Percentiles rank a stretch among this genome's conserved stretches.
These are phyloP conservation scores for Pelmatolapia mariae DNA, from an alignment of 2,113 vertebrate genomes.

Conservation along the genomic window DNA sequence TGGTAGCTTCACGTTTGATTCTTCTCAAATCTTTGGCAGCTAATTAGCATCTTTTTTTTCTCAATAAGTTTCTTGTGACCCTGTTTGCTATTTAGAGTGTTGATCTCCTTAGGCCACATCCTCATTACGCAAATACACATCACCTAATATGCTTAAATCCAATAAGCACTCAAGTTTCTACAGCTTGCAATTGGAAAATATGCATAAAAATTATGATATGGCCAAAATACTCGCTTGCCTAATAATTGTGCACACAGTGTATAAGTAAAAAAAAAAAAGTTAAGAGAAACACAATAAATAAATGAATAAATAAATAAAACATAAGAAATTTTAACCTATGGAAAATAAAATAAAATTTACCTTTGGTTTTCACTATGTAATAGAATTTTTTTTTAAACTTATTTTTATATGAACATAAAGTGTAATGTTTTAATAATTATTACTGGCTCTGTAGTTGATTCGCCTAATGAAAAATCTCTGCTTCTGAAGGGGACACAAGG, in stretches of 20 bases:
- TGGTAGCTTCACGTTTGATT: background rate
- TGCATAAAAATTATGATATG: background rate
- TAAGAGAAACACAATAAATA: background rate
- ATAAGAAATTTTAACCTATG: too few species aligned
- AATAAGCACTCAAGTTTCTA: background rate
- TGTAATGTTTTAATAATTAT: background rate
- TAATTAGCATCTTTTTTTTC: background rate
- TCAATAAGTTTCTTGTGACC: background rate
- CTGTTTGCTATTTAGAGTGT: background rate
- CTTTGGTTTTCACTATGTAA: background rate
- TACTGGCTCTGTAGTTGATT: background rate
- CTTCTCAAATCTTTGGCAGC: background rate
- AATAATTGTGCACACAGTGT: background rate
- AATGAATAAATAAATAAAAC: background rate
- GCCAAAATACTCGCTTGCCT: background rate
- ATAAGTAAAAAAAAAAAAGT: background rate
- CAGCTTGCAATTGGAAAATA: background rate
- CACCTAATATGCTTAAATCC: background rate
- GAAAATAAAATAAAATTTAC: background rate
- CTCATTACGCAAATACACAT: background rate
- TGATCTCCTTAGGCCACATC: background rate
- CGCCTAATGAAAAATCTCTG: background rate
- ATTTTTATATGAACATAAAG: background rate
- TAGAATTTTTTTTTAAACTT: fast-evolving
- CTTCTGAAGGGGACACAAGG: background rate